Conservation (phyloP, 2,797 vertebrate genomes). For the Anabas testudineus region DNA sequence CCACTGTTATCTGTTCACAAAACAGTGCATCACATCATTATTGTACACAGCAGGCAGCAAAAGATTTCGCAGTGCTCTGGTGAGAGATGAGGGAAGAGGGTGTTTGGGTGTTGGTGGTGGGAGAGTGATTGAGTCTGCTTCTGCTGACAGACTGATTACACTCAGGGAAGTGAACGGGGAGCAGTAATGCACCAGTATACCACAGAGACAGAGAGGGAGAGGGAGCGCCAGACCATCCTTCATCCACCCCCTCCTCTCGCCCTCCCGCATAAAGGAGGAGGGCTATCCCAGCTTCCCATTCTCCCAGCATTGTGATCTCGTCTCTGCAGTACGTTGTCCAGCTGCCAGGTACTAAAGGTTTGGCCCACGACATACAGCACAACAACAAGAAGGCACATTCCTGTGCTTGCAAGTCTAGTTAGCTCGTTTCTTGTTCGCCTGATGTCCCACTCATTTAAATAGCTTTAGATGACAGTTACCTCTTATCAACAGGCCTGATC, state of each 20-base stretch:
- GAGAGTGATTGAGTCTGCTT: conserved; percentile 69
- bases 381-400: conserved; percentile 17
- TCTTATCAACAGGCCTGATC: too few relatives aligned
- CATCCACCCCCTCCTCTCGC: conserved; percentile 28
- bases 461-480: neutral
- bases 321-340: conserved; percentile 73
- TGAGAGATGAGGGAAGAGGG: conserved; percentile 50
- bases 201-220: conserved; percentile 18
- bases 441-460: neutral
- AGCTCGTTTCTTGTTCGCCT: neutral
- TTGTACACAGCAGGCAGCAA: conserved; percentile 36
- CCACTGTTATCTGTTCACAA: conserved; percentile 16
- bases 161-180: conserved; percentile 60
- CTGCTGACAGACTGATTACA: conserved; percentile 76
- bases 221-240: conserved; percentile 60
- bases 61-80: conserved; percentile 41
- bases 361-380: conserved; percentile 53
- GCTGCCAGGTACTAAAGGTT: conserved; percentile 51
- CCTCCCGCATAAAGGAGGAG: conserved; percentile 67
- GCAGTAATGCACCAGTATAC: conserved; percentile 74
- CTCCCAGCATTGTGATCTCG: conserved; percentile 70
- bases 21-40: conserved; percentile 20
- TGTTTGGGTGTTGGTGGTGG: conserved; percentile 37
- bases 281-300: conserved; percentile 74
- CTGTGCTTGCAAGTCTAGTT: conserved; percentile 6